A percentile compares a stretch with the other conserved stretches of the same genome.
Conservation (phyloP, 2,797 vertebrate genomes). For the Naso thynnoides region DNA sequence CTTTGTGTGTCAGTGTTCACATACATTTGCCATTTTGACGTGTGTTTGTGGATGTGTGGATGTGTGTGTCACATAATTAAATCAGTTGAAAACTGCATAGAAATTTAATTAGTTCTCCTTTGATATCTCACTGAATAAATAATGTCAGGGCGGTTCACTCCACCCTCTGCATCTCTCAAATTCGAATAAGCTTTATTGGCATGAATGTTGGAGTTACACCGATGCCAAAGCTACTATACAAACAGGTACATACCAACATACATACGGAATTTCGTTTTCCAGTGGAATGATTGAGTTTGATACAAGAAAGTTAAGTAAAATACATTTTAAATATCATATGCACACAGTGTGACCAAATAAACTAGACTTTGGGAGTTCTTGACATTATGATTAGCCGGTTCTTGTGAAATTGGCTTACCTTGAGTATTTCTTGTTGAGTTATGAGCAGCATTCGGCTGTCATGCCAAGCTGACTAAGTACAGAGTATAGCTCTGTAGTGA, state of each 20-base stretch:
- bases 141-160: no score
- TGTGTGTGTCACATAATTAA: conserved; percentile 16
- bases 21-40: not conserved
- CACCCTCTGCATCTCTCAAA: no score
- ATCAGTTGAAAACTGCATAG: conserved; percentile 27
- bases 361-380: no score
- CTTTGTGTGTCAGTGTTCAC: conserved; percentile 2
- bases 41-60: not conserved
- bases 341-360: no score
- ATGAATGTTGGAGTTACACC: no score
- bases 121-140: conserved; percentile 45
- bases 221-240: no score
- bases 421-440: conserved; percentile 31
- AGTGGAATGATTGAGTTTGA: no score
- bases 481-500: conserved; percentile 12
- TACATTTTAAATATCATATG: no score
- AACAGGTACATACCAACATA: no score
- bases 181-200: no score
- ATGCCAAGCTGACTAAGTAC: conserved; percentile 36
- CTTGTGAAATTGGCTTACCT: not conserved
- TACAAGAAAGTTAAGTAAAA: no score
- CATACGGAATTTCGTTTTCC: no score
- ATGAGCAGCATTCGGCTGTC: conserved; percentile 35
- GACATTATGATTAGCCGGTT: conserved; percentile 15
- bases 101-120: conserved; percentile 45